Evolutionary conservation across 2,797 vertebrate genomes (phyloP), one percentile per base, ranked within the genome.

Genomic region (Alosa sapidissima): DNA sequence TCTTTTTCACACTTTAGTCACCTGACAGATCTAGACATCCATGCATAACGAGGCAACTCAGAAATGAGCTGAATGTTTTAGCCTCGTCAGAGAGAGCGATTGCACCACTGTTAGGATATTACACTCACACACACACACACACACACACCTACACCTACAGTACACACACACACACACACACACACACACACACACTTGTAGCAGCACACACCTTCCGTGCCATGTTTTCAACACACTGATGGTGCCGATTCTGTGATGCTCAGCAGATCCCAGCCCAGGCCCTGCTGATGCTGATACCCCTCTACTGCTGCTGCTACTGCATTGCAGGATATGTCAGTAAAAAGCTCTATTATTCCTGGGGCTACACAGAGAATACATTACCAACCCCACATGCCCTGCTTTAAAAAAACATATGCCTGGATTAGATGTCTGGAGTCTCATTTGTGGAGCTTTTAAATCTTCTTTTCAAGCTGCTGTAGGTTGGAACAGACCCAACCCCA

Each of bases 151-250:
- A 72, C 65, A 72, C 65, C n/a, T n/a, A n/a, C n/a, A n/a, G n/a
- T n/a, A 72, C 33, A 72, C 65, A 72, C 65, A 72, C 65, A 72
- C 11, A 72, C 68, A 75, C 68, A 75, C 68, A 75, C 68, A 75
- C 68, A 75, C 68, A 75, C 33, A 75, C 68, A 19, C 28, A 72
- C 65, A 41, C 65, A 72, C 5, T 2, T 13, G 13, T 19, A 75
- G 5, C 62, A 65, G 13, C n/a, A n/a, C n/a, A n/a, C n/a, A n/a
- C n/a, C n/a, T n/a, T n/a, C n/a, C n/a, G n/a, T 68, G 28, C 13
- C 62, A 65, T 75, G 68, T 33, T 13, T 75, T 75, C 41, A 75
- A 75, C 68, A 41, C 33, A 75, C 33, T 75, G 68, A 14, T 13
- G 10, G 13, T 41, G 68, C 33, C 7, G 28, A 75, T 75, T 75